Base-by-base conservation (phyloP, 2,888 invertebrate species). In the Aricia artaxerxes region DNA sequence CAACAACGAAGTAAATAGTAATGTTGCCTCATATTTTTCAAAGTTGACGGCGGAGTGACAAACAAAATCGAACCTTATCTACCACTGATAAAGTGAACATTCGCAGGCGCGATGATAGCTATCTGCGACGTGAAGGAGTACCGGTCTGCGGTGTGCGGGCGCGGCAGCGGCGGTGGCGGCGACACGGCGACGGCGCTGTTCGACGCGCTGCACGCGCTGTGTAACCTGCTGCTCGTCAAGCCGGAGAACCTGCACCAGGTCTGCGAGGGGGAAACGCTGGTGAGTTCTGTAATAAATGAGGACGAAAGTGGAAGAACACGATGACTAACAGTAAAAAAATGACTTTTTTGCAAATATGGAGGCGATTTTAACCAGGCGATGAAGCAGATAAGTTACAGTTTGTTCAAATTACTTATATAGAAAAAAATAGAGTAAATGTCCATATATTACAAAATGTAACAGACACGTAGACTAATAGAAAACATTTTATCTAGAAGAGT, bases 71-170 rank as follows among this genome's bases (percentile, higher is more conserved):
- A 38, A 38, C 35, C n/a, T n/a, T 61, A 9, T 61, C 11, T 75
- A 13, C 11, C 6, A 1, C 1, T 69, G 5, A 38, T 16, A 16
- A 69, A 35, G 35, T 16, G 4, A 35, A 16, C 13, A 1, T 61
- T 6, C 11, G 2, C 88, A 97, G 98, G 99, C 79, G 99, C 99
- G 0, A 98, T 99, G 98, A 97, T 98, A 89, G 98, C 98, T 2
- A 98, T 99, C 84, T 99, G 99, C 92, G 99, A 99, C 95, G 97
- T 99, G 84, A 99, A 99, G 87, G 99, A 99, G 91, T 99, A 99
- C 91, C 95, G 99, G 35, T 97, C 97, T 84, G 98, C 98, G 87
- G 97, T 97, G n/a, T 97, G 97, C 87, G 94, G 94, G 2, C 87
- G 92, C 3, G 90, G 88, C 0, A 81, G 88, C 31, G 87, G 93